phyloP scores from a whole-genome alignment of 2,797 vertebrate genomes.

The Holocentrus rufus region DNA sequence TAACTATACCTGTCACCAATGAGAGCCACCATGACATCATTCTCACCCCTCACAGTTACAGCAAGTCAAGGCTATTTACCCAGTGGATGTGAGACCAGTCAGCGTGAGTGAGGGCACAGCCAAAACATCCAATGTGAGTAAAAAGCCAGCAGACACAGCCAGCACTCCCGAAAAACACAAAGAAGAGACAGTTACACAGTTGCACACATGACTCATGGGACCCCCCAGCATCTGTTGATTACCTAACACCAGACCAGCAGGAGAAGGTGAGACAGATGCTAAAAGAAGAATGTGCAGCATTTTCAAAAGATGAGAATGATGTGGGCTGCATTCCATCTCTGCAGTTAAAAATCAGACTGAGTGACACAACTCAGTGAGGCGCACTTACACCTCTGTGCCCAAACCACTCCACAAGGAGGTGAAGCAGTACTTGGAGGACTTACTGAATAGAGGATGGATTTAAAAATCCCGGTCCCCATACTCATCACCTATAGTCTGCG shows the following conservation, averaged over 20 bases:
- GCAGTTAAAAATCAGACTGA: too few relatives aligned
- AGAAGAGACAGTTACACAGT: too few relatives aligned
- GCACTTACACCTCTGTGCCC: constrained; percentile 2
- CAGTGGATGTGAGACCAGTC: constrained; percentile 18
- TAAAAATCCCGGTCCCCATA: too few relatives aligned
- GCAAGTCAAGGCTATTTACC: constrained; percentile 34
- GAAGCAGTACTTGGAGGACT: constrained; percentile 31
- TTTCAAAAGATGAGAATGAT: too few relatives aligned
- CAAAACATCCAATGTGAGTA: too few relatives aligned
- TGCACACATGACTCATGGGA: too few relatives aligned
- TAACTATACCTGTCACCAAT: constrained; percentile 5
- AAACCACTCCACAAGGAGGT: constrained; percentile 23
- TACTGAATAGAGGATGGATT: too few relatives aligned
- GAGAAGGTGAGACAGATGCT: background rate
- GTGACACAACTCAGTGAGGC: constrained; percentile 9
- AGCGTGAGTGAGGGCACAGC: background rate
- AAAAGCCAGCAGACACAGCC: too few relatives aligned
- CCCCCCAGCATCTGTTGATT: background rate
- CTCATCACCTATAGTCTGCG: too few relatives aligned
- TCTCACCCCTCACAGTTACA: constrained; percentile 28
- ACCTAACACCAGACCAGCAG: constrained; percentile 8
- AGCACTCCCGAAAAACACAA: too few relatives aligned
- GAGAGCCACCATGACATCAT: constrained; percentile 6
- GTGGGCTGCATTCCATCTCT: too few relatives aligned
- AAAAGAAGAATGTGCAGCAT: too few relatives aligned